Base-by-base conservation (phyloP, 2,888 invertebrate species). In the Petrolisthes manimaculis region DNA sequence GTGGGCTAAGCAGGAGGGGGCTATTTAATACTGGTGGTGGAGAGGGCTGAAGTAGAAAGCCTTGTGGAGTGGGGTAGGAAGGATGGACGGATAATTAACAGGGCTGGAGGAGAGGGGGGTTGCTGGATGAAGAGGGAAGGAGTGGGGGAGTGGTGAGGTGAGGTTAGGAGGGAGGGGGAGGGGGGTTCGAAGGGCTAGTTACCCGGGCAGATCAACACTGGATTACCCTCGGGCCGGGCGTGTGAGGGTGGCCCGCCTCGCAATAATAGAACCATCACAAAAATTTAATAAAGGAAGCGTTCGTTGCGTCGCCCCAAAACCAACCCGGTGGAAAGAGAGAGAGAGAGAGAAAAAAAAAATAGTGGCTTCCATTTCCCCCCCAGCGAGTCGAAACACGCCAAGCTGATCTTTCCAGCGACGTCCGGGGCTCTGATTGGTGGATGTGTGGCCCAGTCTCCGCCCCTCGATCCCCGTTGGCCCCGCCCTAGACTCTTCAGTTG, bases 181-280 rank as follows among this genome's bases (percentile, higher is more conserved):
- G 21, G 71, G n/a, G 14, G 71, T n/a, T 6, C 14, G 71, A 21
- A 6, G n/a, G 9, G 12, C 9, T 71, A 21, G 71, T 71, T 71
- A 71, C 71, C 71, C n/a, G 71, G 71, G 14, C 74, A 83, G 74
- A 83, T 83, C 83, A 82, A 53, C 61, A 18, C 53, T 18, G 54
- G 83, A 83, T 83, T 83, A 74, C 74, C 53, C 69, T 21, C 21
- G 18, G 24, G 55, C 71, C 51, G 24, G n/a, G 83, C 69, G 69
- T 71, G n/a, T 71, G 53, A 79, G 84, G 84, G 84, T 61, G 84
- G 61, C 78, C 79, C 78, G 56, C 84, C 53, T 55, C 56, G 78
- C 79, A 85, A 85, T 85, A 85, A 85, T 85, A 85, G 79, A 85
- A 77, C 78, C 84, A 85, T 85, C 84, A 85, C 79, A 85, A 85